These are phyloP conservation scores for Himalopsyche tibetana DNA, from an alignment of 2,888 invertebrate species.

Conservation along the genomic window DNA sequence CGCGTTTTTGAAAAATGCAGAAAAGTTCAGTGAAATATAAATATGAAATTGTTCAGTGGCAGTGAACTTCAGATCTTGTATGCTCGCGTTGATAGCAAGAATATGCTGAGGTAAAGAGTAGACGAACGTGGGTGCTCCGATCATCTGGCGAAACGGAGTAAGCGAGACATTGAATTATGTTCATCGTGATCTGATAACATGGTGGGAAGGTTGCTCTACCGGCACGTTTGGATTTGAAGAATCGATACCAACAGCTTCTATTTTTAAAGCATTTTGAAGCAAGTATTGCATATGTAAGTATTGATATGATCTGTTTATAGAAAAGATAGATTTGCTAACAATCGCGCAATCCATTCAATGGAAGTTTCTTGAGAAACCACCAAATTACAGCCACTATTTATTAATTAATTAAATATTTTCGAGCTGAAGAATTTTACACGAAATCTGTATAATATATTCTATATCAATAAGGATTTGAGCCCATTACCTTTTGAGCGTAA, in stretches of 20 bases:
- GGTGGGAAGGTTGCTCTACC: constrained; percentile 4
- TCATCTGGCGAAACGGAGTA: background rate
- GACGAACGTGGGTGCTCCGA: constrained; percentile 8
- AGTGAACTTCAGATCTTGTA: background rate
- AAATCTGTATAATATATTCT: too few species aligned
- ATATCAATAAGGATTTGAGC: too few species aligned
- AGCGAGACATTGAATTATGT: background rate
- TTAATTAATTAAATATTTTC: too few species aligned
- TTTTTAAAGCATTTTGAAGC: background rate
- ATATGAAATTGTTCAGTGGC: constrained; percentile 1
- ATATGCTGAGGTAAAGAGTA: background rate
- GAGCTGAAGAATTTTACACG: too few species aligned
- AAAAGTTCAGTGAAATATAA: background rate
- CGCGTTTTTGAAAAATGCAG: background rate
- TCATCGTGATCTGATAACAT: background rate
- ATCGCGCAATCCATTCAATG: too few species aligned
- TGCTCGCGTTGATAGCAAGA: background rate
- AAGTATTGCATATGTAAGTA: too few species aligned
- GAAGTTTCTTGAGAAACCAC: too few species aligned
- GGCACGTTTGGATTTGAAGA: constrained; percentile 16
- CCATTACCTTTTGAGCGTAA: too few species aligned
- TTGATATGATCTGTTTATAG: too few species aligned
- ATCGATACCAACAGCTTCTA: background rate
- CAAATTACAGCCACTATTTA: too few species aligned
- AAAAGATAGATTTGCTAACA: too few species aligned